phyloP scores from a whole-genome alignment of 2,113 vertebrate genomes.

The Neolamprologus hecqui region DNA sequence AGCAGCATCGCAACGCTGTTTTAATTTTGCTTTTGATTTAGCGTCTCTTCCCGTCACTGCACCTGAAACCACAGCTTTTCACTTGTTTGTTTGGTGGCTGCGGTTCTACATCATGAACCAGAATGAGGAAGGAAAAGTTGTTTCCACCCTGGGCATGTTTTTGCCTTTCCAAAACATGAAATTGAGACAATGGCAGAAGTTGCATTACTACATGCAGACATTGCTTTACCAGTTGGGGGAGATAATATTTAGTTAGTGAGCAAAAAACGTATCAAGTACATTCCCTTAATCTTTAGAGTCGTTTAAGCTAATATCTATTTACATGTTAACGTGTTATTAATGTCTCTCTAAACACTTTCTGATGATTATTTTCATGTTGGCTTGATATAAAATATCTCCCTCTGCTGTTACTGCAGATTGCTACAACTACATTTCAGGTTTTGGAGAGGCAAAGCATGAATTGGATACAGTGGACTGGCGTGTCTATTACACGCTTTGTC shows the following conservation, averaged over 20 bases:
- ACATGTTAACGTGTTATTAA: not conserved
- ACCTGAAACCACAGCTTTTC: conserved; percentile 25
- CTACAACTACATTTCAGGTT: not conserved
- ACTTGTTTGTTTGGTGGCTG: conserved; percentile 34
- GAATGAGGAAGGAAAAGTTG: conserved; percentile 49
- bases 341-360: not conserved
- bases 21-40: conserved; percentile 22
- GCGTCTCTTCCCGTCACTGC: not conserved
- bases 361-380: not conserved
- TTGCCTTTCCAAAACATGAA: not conserved
- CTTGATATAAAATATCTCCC: not conserved
- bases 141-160: conserved; percentile 20
- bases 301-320: not conserved
- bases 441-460: not conserved
- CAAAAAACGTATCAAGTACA: not conserved
- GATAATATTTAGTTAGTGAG: not conserved
- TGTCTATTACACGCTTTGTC: not conserved
- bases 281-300: not conserved
- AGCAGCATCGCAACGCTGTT: not conserved
- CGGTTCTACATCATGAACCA: not conserved
- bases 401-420: not conserved
- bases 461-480: not conserved
- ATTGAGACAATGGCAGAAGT: not conserved
- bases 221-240: not conserved
- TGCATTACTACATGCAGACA: not conserved